Percentiles rank a stretch among this genome's conserved stretches.
Conservation (phyloP, 35 echinoderm and acorn worm genomes). For the Patiria miniata region DNA sequence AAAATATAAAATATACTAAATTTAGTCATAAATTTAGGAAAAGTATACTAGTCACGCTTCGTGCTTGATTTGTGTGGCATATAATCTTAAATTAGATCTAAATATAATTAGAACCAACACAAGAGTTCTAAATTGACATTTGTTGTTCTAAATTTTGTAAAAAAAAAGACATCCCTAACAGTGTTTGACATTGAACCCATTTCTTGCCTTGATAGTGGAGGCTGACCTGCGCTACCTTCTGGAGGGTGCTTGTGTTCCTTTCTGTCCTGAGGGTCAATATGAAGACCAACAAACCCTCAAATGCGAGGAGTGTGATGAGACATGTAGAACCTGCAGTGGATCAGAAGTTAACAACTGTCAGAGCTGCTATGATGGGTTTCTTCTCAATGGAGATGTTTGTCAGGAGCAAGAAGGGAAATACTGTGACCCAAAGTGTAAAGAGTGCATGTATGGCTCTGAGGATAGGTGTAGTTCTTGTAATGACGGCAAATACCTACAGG, state of each 20-base stretch:
- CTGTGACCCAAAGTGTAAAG: neutral
- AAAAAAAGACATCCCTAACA: no score
- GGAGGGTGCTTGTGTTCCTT: constrained; percentile 53
- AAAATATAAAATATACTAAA: no score
- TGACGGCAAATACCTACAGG: neutral
- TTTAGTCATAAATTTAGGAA: no score
- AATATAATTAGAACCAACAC: no score
- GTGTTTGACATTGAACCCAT: no score
- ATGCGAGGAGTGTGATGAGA: constrained; percentile 58
- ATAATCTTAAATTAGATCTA: no score
- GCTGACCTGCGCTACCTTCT: constrained; percentile 17
- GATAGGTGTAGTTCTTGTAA: neutral
- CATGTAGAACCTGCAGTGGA: constrained; percentile 34
- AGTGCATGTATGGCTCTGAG: neutral
- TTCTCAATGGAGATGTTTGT: neutral
- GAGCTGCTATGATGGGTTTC: neutral
- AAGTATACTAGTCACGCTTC: no score
- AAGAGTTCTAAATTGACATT: no score
- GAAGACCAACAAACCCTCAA: constrained; percentile 1
- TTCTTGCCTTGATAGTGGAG: neutral
- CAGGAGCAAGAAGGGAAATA: neutral
- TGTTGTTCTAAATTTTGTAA: no score
- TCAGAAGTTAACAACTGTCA: neutral
- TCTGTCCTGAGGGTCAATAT: constrained; percentile 40
- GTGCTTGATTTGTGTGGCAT: no score